phyloP scores from a whole-genome alignment of 37 sponge, comb jelly and placozoan species.

The Chondrosia reniformis region DNA sequence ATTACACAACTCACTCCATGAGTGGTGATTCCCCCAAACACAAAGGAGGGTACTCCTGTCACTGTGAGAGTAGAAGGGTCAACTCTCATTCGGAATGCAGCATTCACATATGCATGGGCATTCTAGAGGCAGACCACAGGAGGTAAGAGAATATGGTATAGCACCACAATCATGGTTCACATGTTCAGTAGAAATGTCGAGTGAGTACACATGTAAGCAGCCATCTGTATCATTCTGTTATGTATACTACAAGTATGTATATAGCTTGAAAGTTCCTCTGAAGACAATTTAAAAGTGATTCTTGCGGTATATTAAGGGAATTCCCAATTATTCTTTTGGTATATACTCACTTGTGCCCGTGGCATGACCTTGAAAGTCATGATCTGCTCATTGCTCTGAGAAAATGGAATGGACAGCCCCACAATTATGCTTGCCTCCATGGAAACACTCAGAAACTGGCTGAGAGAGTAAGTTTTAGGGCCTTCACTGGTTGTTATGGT shows the following conservation, averaged over 20 bases:
- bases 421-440: conserved; percentile 66
- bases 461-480: conserved; percentile 12
- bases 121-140: too few species aligned
- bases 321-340: too few species aligned
- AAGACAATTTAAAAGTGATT: too few species aligned
- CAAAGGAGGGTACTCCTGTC: conserved; percentile 28
- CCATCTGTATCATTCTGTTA: too few species aligned
- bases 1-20: conserved; percentile 62
- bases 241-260: too few species aligned
- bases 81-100: conserved; percentile 53
- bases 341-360: conserved; percentile 41
- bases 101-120: conserved; percentile 80
- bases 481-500: conserved; percentile 34
- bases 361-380: conserved; percentile 77
- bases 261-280: too few species aligned
- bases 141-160: too few species aligned
- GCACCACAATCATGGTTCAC: too few species aligned
- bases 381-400: conserved; percentile 6
- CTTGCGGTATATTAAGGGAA: too few species aligned
- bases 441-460: conserved; percentile 51
- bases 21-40: conserved; percentile 62
- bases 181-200: too few species aligned
- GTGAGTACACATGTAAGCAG: too few species aligned
- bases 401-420: conserved; percentile 54
- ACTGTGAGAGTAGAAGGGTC: conserved; percentile 33